Evolutionary conservation across 2,797 vertebrate genomes (phyloP).

Genomic region (Eulemur albifrons): DNA sequence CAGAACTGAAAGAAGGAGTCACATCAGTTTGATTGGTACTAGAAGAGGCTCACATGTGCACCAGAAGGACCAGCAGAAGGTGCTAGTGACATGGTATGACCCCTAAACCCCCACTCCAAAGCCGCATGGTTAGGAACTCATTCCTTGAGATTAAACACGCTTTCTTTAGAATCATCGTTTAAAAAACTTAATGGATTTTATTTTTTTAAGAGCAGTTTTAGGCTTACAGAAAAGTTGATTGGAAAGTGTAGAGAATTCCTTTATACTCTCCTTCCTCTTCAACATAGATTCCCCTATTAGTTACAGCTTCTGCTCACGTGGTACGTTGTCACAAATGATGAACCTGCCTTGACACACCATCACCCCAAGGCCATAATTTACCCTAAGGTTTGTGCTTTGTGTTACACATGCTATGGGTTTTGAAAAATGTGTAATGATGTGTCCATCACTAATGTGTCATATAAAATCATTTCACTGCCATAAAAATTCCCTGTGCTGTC

Average conservation of each 20-base stretch:
- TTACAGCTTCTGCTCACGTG: not conserved
- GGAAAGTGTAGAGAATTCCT: not conserved
- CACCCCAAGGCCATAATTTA: not conserved
- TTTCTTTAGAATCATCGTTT: not conserved
- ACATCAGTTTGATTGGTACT: not conserved
- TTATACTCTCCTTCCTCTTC: not conserved
- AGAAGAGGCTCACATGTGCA: not conserved
- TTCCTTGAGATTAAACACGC: not conserved
- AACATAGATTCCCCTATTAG: not conserved
- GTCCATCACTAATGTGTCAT: not conserved
- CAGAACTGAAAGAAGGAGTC: constrained; percentile 72
- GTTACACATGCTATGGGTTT: not conserved
- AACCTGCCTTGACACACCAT: not conserved
- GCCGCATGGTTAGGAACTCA: not conserved
- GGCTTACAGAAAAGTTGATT: not conserved
- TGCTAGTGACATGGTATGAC: too few relatives aligned
- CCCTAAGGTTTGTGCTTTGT: not conserved
- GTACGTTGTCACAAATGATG: not conserved
- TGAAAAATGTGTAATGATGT: not conserved
- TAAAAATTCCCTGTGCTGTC: rapidly evolving
- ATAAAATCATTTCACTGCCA: not conserved
- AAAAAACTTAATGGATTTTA: not conserved
- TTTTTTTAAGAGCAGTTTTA: not conserved
- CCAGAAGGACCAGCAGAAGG: not conserved
- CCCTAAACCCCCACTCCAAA: not conserved